Evolutionary conservation across 2,888 invertebrate genomes (phyloP).

Genomic region (Caenorhabditis wallacei): DNA sequence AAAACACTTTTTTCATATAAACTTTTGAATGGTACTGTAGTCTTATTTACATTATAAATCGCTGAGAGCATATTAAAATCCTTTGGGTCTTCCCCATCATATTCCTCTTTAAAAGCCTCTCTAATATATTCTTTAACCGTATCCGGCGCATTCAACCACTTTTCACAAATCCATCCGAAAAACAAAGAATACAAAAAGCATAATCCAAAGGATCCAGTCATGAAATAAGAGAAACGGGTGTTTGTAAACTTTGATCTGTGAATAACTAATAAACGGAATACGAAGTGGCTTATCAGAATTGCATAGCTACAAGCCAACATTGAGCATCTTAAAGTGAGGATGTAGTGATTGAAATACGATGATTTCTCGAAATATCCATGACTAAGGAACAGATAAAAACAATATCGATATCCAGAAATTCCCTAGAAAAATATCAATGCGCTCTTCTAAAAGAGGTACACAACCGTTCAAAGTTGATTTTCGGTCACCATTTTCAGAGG

Average conservation of each 20-base stretch:
- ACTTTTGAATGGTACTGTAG: too few species aligned
- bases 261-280: conserved; percentile 21
- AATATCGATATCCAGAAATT: conserved; percentile 22
- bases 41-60: conserved; percentile 11
- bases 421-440: neutral
- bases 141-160: neutral
- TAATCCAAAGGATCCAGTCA: conserved; percentile 15
- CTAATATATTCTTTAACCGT: neutral
- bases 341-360: neutral
- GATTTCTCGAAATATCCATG: conserved; percentile 13
- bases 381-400: conserved; percentile 33
- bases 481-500: too few species aligned
- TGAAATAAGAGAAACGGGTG: conserved; percentile 4
- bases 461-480: too few species aligned
- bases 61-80: conserved; percentile 2
- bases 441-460: too few species aligned
- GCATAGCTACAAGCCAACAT: conserved; percentile 37
- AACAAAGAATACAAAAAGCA: conserved; percentile 4
- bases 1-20: too few species aligned
- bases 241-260: neutral
- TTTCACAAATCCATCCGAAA: conserved; percentile 17
- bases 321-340: conserved; percentile 25
- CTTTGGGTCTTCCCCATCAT: neutral
- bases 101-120: neutral
- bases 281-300: conserved; percentile 39